Evolutionary conservation across 2,888 invertebrate genomes (phyloP), one percentile per base, ranked within the genome.

Genomic region (Gnatocerus cornutus): DNA sequence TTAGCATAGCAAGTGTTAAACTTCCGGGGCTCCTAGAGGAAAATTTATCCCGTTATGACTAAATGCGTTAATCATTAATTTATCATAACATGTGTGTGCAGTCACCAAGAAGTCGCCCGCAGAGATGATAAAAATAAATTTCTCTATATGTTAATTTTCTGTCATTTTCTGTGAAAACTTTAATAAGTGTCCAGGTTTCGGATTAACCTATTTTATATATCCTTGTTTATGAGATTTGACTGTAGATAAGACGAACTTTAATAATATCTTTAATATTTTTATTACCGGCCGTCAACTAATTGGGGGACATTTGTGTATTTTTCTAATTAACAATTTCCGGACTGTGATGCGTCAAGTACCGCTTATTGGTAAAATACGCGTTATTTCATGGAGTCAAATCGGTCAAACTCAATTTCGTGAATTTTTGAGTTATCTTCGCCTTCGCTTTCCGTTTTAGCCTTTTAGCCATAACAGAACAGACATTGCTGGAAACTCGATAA

Each of bases 71-170:
- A 21, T 21, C 21, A 33, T 33, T 33, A 33, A 33, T 33, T 33
- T 9, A 33, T 33, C 7, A 33, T n/a, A 33, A n/a, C n/a, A 33
- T 7, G 33, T 21, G 21, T 4, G 1, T 21, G 13, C 30, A 30
- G 52, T 30, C 27, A 12, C 30, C 9, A 33, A 52, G 30, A 21
- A 52, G 30, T 10, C 16, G 5, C n/a, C 13, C 33, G 33, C n/a
- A 13, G 12, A 8, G 30, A 27, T 12, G 39, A 55, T 55, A 55
- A 39, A 55, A 14, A 55, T 55, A 39, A 13, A 10, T 12, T 41
- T 56, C 41, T 56, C 46, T n/a, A 4, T 59, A 59, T 59, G 59
- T 59, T 21, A 59, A 59, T 59, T 46, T 46, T 43, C 1, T 27
- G 43, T 27, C 53, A 10, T 46, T 46, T 45, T 37, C 21, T 29